phyloP scores from a whole-genome alignment of 2,113 vertebrate genomes.

The Bufo bufo region DNA sequence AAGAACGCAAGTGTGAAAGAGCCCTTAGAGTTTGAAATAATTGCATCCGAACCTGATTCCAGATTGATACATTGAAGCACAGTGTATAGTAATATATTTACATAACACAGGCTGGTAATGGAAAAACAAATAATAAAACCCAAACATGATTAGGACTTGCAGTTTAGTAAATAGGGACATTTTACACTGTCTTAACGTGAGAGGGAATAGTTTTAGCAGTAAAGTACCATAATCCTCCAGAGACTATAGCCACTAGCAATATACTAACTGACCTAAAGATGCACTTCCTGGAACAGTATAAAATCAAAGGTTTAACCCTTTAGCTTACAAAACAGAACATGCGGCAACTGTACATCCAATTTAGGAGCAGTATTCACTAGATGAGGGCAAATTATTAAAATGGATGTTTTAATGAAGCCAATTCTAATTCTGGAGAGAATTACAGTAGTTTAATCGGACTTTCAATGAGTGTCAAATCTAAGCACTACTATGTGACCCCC shows the following conservation, averaged over 20 bases:
- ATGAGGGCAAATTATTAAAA: neutral
- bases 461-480: neutral
- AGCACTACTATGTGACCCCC: neutral
- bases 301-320: neutral
- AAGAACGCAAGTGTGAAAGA: too few relatives aligned
- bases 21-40: too few relatives aligned
- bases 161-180: neutral
- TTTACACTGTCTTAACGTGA: neutral
- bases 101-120: too few relatives aligned
- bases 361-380: neutral
- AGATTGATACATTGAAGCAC: too few relatives aligned
- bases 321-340: neutral
- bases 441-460: conserved; percentile 1
- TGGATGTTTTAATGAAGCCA: neutral
- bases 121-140: too few relatives aligned
- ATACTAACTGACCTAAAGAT: neutral
- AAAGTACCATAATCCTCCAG: neutral
- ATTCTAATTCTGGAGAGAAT: conserved; percentile 4
- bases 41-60: too few relatives aligned
- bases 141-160: too few relatives aligned
- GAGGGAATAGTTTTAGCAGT: neutral
- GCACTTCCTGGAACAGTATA: too few relatives aligned
- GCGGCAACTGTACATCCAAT: neutral
- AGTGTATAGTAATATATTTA: too few relatives aligned
- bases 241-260: neutral